These are phyloP conservation scores for Spea hammondii DNA, from an alignment of 2,797 vertebrate genomes.

Conservation along the genomic window DNA sequence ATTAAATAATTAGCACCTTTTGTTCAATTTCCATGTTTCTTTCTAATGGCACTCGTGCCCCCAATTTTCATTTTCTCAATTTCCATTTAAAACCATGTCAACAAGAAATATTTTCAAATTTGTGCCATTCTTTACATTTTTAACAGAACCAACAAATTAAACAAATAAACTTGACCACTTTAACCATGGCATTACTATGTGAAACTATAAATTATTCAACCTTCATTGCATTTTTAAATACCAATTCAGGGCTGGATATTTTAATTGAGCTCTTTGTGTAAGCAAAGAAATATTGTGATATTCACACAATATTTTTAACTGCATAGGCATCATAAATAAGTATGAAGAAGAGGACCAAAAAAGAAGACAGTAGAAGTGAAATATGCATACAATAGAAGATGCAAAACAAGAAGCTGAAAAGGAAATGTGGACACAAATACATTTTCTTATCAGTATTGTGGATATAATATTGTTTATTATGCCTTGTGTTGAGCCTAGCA, in stretches of 20 bases:
- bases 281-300: no score
- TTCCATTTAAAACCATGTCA: conserved; percentile 56
- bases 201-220: neutral
- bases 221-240: neutral
- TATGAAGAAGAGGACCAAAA: no score
- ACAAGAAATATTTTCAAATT: conserved; percentile 50
- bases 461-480: no score
- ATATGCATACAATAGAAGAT: no score
- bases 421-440: no score
- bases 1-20: conserved; percentile 83
- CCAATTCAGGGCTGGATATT: neutral
- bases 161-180: neutral
- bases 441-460: no score
- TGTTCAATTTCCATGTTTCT: conserved; percentile 74
- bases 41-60: conserved; percentile 64
- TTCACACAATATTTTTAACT: no score
- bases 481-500: no score
- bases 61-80: conserved; percentile 52
- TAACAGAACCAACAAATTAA: conserved; percentile 11
- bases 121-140: conserved; percentile 53
- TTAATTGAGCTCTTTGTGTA: no score
- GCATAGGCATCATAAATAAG: no score
- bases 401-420: no score
- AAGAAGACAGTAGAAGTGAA: no score
- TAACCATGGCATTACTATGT: neutral